Evolutionary conservation across 2,797 vertebrate species (phyloP).

Genomic region (Cirrhinus mrigala): DNA sequence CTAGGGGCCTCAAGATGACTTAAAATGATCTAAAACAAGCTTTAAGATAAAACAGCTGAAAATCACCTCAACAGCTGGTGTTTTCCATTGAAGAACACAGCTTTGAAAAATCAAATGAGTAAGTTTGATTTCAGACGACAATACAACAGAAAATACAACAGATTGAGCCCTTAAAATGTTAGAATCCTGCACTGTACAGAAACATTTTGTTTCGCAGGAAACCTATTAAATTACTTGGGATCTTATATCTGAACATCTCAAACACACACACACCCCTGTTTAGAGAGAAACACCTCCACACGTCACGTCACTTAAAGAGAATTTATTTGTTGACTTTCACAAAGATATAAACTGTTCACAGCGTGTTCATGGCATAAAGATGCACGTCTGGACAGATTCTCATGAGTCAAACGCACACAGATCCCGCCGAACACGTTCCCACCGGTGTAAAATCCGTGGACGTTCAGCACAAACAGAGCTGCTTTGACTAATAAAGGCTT

Average conservation of each 20-base stretch:
- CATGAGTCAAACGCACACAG: neutral
- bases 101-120: neutral
- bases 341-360: neutral
- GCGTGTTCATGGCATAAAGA: neutral
- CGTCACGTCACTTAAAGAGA: neutral
- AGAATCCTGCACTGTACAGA: neutral
- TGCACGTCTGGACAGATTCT: slow-evolving; percentile 5
- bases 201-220: neutral
- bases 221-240: neutral
- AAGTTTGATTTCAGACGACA: neutral
- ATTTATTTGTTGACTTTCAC: slow-evolving; percentile 9
- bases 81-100: too few species aligned
- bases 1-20: neutral
- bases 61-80: neutral
- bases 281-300: neutral
- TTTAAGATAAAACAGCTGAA: neutral
- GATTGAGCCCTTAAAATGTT: neutral
- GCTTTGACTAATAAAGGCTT: neutral
- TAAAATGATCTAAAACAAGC: neutral
- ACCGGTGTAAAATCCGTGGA: neutral
- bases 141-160: too few species aligned
- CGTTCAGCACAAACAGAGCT: neutral
- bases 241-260: neutral
- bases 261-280: neutral
- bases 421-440: slow-evolving; percentile 4